Base-by-base conservation (phyloP, 2,797 vertebrate genomes). In the Clamator glandarius region DNA sequence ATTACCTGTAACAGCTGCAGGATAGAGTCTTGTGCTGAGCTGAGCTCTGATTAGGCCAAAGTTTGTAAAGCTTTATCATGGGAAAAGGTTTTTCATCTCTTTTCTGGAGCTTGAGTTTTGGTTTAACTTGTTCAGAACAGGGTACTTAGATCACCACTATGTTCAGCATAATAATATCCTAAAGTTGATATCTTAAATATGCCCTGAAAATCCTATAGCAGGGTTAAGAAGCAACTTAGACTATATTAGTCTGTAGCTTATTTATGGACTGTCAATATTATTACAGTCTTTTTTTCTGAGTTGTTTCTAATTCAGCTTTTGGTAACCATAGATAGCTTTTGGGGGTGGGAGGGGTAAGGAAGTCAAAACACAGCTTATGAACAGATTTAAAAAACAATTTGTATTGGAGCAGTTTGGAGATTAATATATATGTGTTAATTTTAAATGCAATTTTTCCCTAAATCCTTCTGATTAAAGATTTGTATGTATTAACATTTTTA, bases 1-100 rank as follows among this genome's bases (percentile, higher is more conserved):
- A 84, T 88, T 76, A 84, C 76, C 95, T 91, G 51, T 15, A 87
- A 62, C 50, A 70, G 57, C 77, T 94, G 81, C 72, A 82, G 76
- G n/a, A 62, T 69, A 51, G 51, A 88, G 46, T n/a, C 36, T 64
- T 95, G 6, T 33, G 25, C 41, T 25, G 50, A 67, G 20, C 29
- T 68, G 12, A 59, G 50, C 15, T 16, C 12, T n/a, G 50, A 50
- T 54, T 79, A 62, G 50, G 69, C 41, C 59, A 35, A 69, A 51
- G 19, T 83, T 64, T 61, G 82, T 35, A 55, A 87, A 85, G 39
- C 18, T 5, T 72, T 42, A 9, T 59, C 55, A 9, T 23, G 9
- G 51, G 39, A 54, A 66, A 63, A 41, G 72, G 17, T 14, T 29
- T 52, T 93, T 54, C 11, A 75, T 59, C 10, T 2, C 50, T 69